phyloP scores from a whole-genome alignment of 2,797 vertebrate species.

The Molothrus aeneus region DNA sequence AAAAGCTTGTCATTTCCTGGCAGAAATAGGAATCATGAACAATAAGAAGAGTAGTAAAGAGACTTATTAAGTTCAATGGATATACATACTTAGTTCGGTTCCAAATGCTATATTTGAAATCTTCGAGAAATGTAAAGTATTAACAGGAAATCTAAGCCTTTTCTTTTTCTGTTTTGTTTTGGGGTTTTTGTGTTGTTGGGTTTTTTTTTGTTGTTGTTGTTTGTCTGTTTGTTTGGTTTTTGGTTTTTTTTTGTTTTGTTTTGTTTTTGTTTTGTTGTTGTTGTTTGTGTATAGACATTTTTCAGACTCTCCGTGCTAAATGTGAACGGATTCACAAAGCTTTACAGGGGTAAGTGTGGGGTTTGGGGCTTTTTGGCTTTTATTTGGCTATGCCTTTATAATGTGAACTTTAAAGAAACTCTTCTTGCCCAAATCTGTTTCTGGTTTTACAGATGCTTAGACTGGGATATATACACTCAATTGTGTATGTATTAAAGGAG shows the following conservation, averaged over 20 bases:
- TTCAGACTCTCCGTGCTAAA: conserved; percentile 85
- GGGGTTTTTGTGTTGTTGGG: not conserved
- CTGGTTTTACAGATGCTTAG: not conserved
- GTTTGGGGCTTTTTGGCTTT: not conserved
- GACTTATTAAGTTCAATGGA: not conserved
- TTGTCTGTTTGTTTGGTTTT: not conserved
- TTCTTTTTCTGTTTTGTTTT: not conserved
- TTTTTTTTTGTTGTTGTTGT: not conserved
- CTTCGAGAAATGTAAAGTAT: not conserved
- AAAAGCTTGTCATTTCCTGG: not conserved
- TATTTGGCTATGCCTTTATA: not conserved
- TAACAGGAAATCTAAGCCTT: not conserved
- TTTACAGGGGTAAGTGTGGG: conserved; percentile 84
- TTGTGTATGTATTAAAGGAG: not conserved
- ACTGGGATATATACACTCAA: not conserved
- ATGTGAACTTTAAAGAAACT: not conserved
- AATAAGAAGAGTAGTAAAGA: not conserved
- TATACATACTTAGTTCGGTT: not conserved
- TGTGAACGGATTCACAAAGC: conserved; percentile 84
- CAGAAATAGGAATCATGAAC: not conserved
- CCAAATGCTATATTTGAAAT: not conserved
- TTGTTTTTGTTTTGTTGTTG: not conserved
- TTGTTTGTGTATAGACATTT: conserved; percentile 81
- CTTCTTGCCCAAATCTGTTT: not conserved
- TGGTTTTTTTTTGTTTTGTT: not conserved